A percentile compares a stretch with the other conserved stretches of the same genome.
phyloP scores from a whole-genome alignment of 2,888 invertebrate genomes.

The Nysson spinosus region DNA sequence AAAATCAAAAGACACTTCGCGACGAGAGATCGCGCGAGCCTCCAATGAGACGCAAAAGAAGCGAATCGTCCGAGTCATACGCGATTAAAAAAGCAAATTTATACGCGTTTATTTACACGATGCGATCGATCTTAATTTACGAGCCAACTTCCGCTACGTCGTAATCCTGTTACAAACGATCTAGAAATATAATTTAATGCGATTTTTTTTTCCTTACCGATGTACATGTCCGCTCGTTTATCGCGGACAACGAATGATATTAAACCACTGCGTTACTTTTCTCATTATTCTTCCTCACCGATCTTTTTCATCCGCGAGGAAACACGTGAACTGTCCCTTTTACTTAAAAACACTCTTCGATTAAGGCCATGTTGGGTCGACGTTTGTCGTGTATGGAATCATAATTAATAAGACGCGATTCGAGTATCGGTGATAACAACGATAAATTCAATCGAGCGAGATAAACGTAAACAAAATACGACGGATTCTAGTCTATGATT shows the following conservation, averaged over 20 bases:
- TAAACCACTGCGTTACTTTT: no score
- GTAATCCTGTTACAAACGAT: slow-evolving; percentile 26
- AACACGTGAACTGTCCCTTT: no score
- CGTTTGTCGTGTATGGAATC: no score
- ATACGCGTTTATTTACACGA: slow-evolving; percentile 4
- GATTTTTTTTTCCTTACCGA: background rate
- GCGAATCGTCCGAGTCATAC: background rate
- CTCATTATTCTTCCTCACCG: no score
- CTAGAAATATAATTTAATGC: slow-evolving; percentile 18
- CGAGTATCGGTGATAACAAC: no score
- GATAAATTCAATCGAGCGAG: no score
- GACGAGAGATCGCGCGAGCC: background rate
- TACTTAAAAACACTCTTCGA: no score
- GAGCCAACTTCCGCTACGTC: slow-evolving; percentile 2
- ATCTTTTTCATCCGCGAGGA: no score
- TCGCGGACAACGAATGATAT: background rate
- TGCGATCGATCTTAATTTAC: slow-evolving; percentile 5
- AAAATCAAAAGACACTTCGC: slow-evolving; percentile 1
- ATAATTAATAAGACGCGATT: no score
- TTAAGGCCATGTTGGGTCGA: no score
- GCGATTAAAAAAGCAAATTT: slow-evolving; percentile 5
- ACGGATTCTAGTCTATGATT: no score
- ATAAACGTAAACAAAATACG: no score
- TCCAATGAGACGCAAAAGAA: background rate
- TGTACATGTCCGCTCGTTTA: slow-evolving; percentile 7